Evolutionary conservation across 2,888 invertebrate genomes (phyloP), one percentile per base, ranked within the genome.

Genomic region (Empis livida): DNA sequence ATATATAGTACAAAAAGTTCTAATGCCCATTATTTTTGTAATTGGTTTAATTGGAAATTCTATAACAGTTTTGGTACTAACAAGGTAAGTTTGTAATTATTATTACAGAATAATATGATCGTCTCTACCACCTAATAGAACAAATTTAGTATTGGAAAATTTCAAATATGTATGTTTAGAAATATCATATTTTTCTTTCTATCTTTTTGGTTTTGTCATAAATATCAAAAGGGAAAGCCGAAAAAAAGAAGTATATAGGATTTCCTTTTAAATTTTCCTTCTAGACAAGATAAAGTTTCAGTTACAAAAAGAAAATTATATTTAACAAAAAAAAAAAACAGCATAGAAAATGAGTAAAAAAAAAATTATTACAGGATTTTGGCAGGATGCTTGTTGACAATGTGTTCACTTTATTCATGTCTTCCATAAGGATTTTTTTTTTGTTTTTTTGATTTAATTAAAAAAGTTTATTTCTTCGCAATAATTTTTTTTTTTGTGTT

Each of bases 1-100:
- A 56, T 61, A 66, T 58, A 59, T 67, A 59, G 64, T 79, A 49
- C 79, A 80, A 64, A 69, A 75, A 54, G 75, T 82, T 35, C 64
- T 80, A 48, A 76, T 80, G 49, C 82, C 82, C 45, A 70, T 77
- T 53, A 71, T 81, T 55, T 76, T 80, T 51, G 70, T 76, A 52
- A 71, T 84, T 49, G 85, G 85, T 50, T 73, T 83, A 48, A 66
- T 81, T 46, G 84, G 84, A 44, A 86, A 85, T 62, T 69, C 72
- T 47, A 64, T 75, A 53, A 74, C 74, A 54, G 72, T 75, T 51
- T 69, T 74, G 61, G 74, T 75, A 51, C 59, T 75, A 53, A 75
- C 75, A 58, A 72, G 75, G 75, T 75, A 66, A 64, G 60, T 59
- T n/a, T 20, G 6, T 20, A 20, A 6, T 5, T 16, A 40, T 16